Conservation (phyloP, 2,888 invertebrate species). For the Hypercompe scribonia region DNA sequence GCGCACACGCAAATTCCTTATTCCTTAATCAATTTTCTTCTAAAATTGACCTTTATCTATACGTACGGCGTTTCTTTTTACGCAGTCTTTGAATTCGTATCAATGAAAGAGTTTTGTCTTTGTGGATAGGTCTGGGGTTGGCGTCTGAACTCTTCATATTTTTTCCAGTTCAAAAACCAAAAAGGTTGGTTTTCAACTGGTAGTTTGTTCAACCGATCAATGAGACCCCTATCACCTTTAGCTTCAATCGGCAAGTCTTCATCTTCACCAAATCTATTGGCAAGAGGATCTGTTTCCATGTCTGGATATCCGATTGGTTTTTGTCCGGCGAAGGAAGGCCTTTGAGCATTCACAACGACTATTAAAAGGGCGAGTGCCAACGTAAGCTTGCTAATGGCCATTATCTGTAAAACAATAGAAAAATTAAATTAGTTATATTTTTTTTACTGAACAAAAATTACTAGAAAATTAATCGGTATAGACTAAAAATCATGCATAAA, state of each 20-base stretch:
- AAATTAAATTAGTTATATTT: too few species aligned
- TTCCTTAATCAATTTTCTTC: background rate
- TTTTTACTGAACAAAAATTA: too few species aligned
- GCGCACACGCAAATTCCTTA: background rate
- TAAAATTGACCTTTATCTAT: background rate
- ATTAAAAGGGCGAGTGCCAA: constrained; percentile 60
- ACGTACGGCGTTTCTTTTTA: too few species aligned
- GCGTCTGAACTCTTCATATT: constrained; percentile 73
- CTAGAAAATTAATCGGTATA: too few species aligned
- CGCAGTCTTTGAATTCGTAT: constrained; percentile 36
- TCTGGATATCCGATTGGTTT: constrained; percentile 88
- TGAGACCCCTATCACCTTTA: constrained; percentile 38
- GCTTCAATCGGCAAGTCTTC: constrained; percentile 86
- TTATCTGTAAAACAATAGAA: constrained; percentile 56
- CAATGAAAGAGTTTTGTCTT: constrained; percentile 62
- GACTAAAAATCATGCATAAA: too few species aligned
- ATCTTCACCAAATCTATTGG: constrained; percentile 84
- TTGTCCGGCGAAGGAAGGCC: constrained; percentile 88
- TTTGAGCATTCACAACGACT: constrained; percentile 80
- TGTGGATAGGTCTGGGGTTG: constrained; percentile 69
- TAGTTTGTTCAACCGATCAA: constrained; percentile 35
- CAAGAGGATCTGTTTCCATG: constrained; percentile 68
- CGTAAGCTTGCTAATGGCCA: constrained; percentile 59
- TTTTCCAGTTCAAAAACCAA: constrained; percentile 45
- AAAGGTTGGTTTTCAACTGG: constrained; percentile 41